These are phyloP conservation scores for Anthopleura xanthogrammica DNA, from an alignment of 92 coral and sea anemone species.

Conservation along the genomic window DNA sequence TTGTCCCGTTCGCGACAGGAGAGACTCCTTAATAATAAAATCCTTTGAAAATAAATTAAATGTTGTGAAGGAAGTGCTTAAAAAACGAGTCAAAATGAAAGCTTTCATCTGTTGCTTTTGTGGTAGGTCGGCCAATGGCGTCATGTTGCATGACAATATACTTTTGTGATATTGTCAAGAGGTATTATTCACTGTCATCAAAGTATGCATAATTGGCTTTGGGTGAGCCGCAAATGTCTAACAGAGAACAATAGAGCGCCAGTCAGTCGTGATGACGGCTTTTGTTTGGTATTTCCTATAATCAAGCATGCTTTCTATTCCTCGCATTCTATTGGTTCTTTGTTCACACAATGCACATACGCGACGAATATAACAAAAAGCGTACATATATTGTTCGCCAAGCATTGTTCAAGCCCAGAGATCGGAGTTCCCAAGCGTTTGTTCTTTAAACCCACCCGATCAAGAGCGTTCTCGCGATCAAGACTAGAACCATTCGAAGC, in stretches of 20 bases:
- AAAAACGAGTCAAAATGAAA: constrained; percentile 17
- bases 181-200: constrained; percentile 55
- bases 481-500: constrained; percentile 20
- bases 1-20: constrained; percentile 14
- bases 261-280: constrained; percentile 42
- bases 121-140: constrained; percentile 56
- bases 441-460: constrained; percentile 31
- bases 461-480: constrained; percentile 28
- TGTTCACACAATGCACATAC: constrained; percentile 64
- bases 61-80: constrained; percentile 17
- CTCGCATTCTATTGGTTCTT: constrained; percentile 81
- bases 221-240: constrained; percentile 76
- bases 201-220: constrained; percentile 62
- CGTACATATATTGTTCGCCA: constrained; percentile 65
- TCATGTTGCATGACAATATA: constrained; percentile 57
- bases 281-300: constrained; percentile 87
- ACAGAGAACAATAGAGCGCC: constrained; percentile 56
- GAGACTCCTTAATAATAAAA: background rate
- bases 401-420: constrained; percentile 64
- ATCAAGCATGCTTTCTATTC: constrained; percentile 87
- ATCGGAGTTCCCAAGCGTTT: constrained; percentile 43
- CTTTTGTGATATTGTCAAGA: constrained; percentile 72
- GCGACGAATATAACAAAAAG: constrained; percentile 48
- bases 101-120: constrained; percentile 55
- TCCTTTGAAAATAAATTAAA: background rate